Evolutionary conservation across 2,888 invertebrate species (phyloP).

Genomic region (Cataglyphis livida): DNA sequence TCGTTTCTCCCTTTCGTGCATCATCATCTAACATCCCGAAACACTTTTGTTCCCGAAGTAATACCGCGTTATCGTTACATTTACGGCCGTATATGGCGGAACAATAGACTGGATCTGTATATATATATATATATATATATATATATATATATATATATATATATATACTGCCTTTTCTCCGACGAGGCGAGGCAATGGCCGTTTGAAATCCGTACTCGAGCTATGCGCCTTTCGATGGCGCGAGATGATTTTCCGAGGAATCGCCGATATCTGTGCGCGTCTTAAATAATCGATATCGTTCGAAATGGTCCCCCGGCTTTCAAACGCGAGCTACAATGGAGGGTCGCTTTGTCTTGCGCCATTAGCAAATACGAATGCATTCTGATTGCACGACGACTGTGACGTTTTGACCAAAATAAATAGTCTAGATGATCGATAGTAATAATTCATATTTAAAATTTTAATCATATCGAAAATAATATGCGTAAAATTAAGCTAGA

Average conservation of each 20-base stretch:
- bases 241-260: conserved; percentile 36
- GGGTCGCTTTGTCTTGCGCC: conserved; percentile 40
- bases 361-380: conserved; percentile 38
- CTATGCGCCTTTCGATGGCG: conserved; percentile 21
- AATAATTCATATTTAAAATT: not conserved
- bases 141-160: conserved; percentile 13
- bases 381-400: not conserved
- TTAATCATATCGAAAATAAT: conserved; percentile 13
- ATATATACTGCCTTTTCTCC: conserved; percentile 35
- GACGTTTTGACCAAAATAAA: conserved; percentile 5
- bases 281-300: conserved; percentile 32
- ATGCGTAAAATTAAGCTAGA: not conserved
- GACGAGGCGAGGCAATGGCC: conserved; percentile 17
- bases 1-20: not conserved
- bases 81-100: conserved; percentile 28
- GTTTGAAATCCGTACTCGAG: conserved; percentile 19
- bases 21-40: conserved; percentile 47
- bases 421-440: not conserved
- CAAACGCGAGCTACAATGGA: conserved; percentile 11
- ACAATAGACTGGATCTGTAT: conserved; percentile 40
- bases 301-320: conserved; percentile 33
- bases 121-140: not conserved
- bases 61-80: conserved; percentile 57
- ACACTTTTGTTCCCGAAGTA: conserved; percentile 66
- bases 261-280: conserved; percentile 27